These are phyloP conservation scores for Drosophila erecta DNA, from an alignment of 1,140 invertebrate species.

Conservation along the genomic window DNA sequence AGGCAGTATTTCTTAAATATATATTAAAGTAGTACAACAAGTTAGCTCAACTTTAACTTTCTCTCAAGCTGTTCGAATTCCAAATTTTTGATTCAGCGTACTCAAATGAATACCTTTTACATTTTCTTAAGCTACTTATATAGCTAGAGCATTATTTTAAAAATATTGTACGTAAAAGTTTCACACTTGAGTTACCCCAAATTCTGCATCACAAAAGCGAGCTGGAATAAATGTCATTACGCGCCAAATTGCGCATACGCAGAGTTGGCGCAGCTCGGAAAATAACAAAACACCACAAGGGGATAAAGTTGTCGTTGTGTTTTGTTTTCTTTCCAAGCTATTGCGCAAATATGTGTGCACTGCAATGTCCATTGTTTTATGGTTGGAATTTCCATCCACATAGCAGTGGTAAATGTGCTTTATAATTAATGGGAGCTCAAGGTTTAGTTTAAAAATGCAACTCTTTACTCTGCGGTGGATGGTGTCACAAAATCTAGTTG, in stretches of 20 bases:
- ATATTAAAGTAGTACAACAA: background rate
- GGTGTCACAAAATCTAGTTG: background rate
- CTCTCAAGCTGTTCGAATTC: too few relatives aligned
- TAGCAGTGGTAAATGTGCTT: background rate
- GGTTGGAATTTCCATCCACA: constrained; percentile 1
- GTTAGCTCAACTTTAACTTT: too few relatives aligned
- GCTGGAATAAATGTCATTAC: constrained; percentile 36
- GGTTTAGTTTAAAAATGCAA: background rate
- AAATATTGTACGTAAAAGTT: constrained; percentile 7
- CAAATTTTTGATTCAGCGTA: too few relatives aligned
- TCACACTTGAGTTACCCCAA: constrained; percentile 18
- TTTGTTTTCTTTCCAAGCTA: constrained; percentile 8
- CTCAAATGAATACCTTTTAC: too few relatives aligned
- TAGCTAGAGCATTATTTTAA: too few relatives aligned
- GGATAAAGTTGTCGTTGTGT: constrained; percentile 20
- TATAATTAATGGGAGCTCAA: background rate
- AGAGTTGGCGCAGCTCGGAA: constrained; percentile 2
- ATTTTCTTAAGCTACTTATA: too few relatives aligned
- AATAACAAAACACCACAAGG: constrained; percentile 1
- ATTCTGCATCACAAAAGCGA: constrained; percentile 35
- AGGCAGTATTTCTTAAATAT: background rate
- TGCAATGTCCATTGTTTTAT: constrained; percentile 13
- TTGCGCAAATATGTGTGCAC: constrained; percentile 9
- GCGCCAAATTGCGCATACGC: constrained; percentile 41
- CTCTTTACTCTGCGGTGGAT: background rate